Evolutionary conservation across 2,888 invertebrate species (phyloP).

Genomic region (Tenthredo amoena): DNA sequence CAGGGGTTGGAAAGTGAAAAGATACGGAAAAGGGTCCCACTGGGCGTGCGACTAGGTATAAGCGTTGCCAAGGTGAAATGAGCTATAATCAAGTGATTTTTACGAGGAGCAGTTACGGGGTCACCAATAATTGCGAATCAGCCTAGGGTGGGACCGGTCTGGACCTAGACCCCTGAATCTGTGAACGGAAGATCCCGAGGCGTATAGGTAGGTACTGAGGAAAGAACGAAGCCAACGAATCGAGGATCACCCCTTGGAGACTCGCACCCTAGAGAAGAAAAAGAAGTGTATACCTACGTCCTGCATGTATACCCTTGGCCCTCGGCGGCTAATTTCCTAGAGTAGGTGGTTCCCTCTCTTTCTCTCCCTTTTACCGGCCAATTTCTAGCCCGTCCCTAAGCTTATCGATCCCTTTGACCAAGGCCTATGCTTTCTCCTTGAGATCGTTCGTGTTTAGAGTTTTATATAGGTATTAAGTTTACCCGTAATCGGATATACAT

Average conservation of each 20-base stretch:
- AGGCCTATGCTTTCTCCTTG: background rate
- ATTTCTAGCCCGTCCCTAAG: constrained; percentile 42
- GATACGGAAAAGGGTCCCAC: constrained; percentile 16
- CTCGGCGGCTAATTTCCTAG: constrained; percentile 64
- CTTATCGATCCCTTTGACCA: constrained; percentile 52
- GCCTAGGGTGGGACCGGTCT: constrained; percentile 60
- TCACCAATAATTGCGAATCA: constrained; percentile 71
- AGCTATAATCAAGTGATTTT: constrained; percentile 70
- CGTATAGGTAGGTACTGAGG: background rate
- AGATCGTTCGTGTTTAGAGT: background rate
- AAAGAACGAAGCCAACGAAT: constrained; percentile 57
- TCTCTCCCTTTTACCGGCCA: background rate
- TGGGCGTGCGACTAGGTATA: background rate
- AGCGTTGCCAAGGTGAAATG: constrained; percentile 27
- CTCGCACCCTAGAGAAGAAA: constrained; percentile 51
- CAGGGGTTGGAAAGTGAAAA: background rate
- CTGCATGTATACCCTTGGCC: constrained; percentile 57
- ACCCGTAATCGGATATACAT: constrained; percentile 4
- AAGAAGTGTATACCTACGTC: constrained; percentile 53
- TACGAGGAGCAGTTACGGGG: constrained; percentile 68
- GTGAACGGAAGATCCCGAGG: background rate
- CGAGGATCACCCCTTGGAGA: constrained; percentile 53
- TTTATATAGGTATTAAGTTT: background rate
- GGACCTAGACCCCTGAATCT: background rate
- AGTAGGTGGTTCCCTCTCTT: constrained; percentile 53